Evolutionary conservation across 2,113 vertebrate species (phyloP), one percentile per base, ranked within the genome.

Genomic region (Cygnus buccinator): DNA sequence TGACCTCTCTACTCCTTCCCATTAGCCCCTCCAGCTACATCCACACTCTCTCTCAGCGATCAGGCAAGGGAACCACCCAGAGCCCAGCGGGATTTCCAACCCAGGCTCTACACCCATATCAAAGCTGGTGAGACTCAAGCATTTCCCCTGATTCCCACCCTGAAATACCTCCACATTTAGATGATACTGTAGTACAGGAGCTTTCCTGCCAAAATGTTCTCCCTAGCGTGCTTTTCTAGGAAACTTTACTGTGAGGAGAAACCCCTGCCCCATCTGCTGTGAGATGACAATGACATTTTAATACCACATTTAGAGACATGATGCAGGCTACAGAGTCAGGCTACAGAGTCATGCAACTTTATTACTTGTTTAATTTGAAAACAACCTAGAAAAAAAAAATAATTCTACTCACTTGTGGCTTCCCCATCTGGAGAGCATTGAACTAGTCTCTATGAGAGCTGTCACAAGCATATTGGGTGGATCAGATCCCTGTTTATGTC

Each of bases 301-400:
- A 93, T 85, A 79, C 55, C 1, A 1, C 44, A 41, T 85, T 87
- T 87, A 52, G 94, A 93, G 59, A 61, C 66, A 81, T 13, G 28
- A 73, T 92, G 50, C 63, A 90, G 58, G 72, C 61, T 90, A 37
- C 23, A 85, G 35, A 87, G 57, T 33, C 10, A 74, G 37, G 43
- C 52, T 78, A 50, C 21, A 43, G 54, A 68, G 37, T 78, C 54
- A 50, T 87, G 46, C 52, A 59, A 90, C 23, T 83, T 96, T 88
- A 92, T 90, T 75, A 80, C 79, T 90, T 80, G 52, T 71, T 90
- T 91, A 93, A 91, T 88, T 89, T 83, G 59, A 95, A 95, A 90
- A 72, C 50, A 90, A 65, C 26, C 35, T 82, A 61, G 83, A 66
- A 96, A 95, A 65, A 65, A 11, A 41, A 65, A 11, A 41, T 78